Base-by-base conservation (phyloP, 2,888 invertebrate species). In the Matsumyia berberina region DNA sequence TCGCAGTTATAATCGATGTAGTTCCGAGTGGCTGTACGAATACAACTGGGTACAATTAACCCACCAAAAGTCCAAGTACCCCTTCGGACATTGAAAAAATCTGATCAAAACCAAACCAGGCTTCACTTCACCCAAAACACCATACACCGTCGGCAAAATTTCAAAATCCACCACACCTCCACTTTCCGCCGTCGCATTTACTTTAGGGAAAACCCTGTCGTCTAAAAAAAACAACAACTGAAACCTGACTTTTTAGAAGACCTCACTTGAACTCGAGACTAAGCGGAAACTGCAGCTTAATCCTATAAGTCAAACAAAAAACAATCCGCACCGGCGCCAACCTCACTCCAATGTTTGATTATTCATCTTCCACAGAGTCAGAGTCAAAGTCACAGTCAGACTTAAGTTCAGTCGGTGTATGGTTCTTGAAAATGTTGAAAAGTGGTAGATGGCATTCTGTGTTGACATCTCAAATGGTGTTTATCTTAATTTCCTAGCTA, bases 381-480 rank as follows among this genome's bases (percentile, higher is more conserved):
- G 24, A 24, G 24, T 31, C 31, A 35, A 46, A 51, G 39, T 64
- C 12, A 29, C 8, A 29, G 33, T 33, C 19, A 57, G 15, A 49
- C 11, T n/a, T n/a, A n/a, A n/a, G n/a, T n/a, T 29, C 17, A n/a
- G 55, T 33, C 33, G 42, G 37, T 70, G 42, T 24, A 24, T 12
- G 46, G 42, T 42, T 55, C 53, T 69, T 73, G 58, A 66, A 49
- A 58, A 35, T 64, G 11, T 37, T 29, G 8, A 60, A 17, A 72
- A 74, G 62, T 44, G 55, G 39, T 58, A 29, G 70, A 72, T 60
- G 60, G 29, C 64, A 66, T n/a, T n/a, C 53, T 60, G 70, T 85
- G 85, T 85, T 80, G 80, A 85, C 85, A 85, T 80, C 80, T 76
- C 80, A 85, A 85, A 85, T 85, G 85, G 85, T 80, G 66, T 85